Evolutionary conservation across 2,888 invertebrate genomes (phyloP).

Genomic region (Euplexia lucipara): DNA sequence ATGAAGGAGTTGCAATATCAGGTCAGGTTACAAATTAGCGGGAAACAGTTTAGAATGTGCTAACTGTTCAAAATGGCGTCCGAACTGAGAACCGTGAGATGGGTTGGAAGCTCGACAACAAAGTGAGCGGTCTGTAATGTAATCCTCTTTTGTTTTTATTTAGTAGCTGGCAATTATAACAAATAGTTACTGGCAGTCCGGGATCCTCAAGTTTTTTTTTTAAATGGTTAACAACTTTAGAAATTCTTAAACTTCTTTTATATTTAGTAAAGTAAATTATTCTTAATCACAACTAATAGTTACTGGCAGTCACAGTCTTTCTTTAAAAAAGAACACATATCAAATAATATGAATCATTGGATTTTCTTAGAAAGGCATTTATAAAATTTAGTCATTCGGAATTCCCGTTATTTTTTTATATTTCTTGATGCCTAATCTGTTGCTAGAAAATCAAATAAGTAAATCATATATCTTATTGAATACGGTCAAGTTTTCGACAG

Average conservation of each 20-base stretch:
- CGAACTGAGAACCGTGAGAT: conserved; percentile 13
- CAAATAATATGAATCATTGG: too few relatives aligned
- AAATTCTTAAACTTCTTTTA: too few relatives aligned
- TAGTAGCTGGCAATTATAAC: conserved; percentile 7
- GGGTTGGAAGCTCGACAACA: conserved; percentile 2
- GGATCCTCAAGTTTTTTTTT: background rate
- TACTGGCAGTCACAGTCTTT: too few relatives aligned
- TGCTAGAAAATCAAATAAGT: background rate
- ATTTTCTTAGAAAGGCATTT: too few relatives aligned
- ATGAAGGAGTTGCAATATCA: background rate
- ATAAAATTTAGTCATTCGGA: too few relatives aligned
- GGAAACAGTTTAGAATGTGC: conserved; percentile 18
- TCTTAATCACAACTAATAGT: too few relatives aligned
- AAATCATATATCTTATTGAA: background rate
- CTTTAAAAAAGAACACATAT: too few relatives aligned
- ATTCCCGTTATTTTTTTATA: background rate
- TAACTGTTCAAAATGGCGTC: background rate
- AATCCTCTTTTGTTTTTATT: conserved; percentile 9
- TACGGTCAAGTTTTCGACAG: too few relatives aligned
- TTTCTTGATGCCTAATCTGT: background rate
- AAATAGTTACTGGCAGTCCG: background rate
- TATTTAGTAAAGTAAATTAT: too few relatives aligned
- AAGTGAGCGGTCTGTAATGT: background rate
- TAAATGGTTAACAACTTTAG: too few relatives aligned
- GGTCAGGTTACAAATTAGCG: conserved; percentile 19